Base-by-base conservation (phyloP, 92 coral and sea anemone genomes). In the Zoanthus solanderi region DNA sequence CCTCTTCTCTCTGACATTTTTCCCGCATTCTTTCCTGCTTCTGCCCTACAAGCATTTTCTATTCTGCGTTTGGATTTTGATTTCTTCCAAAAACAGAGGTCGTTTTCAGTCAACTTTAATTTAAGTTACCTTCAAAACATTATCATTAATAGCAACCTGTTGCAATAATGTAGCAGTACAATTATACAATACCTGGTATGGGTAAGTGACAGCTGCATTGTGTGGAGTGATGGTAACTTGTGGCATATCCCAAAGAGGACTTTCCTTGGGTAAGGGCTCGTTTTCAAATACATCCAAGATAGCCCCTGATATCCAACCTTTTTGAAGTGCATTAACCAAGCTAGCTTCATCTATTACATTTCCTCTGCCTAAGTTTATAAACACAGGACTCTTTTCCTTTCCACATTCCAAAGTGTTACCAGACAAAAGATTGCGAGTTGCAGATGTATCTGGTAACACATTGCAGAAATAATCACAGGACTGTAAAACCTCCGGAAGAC, bases 241-340 rank as follows among this genome's bases (percentile, higher is more conserved):
- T 30, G 95, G 93, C 92, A 92, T 92, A 53, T 89, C 91, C 99
- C 99, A 97, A 69, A 97, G 83, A 52, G 91, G 71, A 83, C 99
- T 97, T 71, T 92, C 93, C 69, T 89, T 84, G 13, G 96, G 91
- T 47, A 97, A 76, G 37, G 99, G 99, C 46, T 97, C 99, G 13
- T 66, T 78, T 58, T 97, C 96, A 91, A 92, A 87, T 76, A 97
- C 99, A 88, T 97, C 99, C 71, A 97, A 87, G 88, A 95, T 78
- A 53, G 99, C 99, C 5, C 95, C 98, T 6, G 97, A 93, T 34
- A 97, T 89, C 99, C 99, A 97, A n/a, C 95, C 92, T 86, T 88
- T 88, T 72, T 95, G 84, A 9, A 95, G 83, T 32, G 98, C 99
- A 47, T 86, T 72, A 18, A 95, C 84, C 82, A 96, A 91, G 79